Percentiles rank a stretch among this genome's conserved stretches.
These are phyloP conservation scores for Smutsia gigantea DNA, from an alignment of 2,797 vertebrate genomes.

Conservation along the genomic window DNA sequence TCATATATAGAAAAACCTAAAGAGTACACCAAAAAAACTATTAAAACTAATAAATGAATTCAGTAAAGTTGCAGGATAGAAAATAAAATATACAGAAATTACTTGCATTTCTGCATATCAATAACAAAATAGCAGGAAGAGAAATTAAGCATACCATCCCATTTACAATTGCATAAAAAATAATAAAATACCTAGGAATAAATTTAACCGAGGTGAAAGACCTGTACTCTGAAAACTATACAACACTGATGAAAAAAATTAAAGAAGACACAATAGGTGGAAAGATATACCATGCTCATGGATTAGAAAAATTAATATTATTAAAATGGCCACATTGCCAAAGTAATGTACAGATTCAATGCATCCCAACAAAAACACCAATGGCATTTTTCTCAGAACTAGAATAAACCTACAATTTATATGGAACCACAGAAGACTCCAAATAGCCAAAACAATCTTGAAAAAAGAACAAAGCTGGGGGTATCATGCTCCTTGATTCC, in stretches of 20 bases:
- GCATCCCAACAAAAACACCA: background rate
- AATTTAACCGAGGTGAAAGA: background rate
- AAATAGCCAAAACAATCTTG: background rate
- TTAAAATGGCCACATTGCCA: background rate
- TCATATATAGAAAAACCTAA: too few relatives aligned
- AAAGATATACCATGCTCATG: background rate
- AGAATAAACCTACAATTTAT: background rate
- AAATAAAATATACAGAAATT: too few relatives aligned
- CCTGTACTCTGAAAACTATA: background rate
- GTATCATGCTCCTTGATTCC: background rate
- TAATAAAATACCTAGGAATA: background rate
- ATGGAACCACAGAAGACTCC: background rate
- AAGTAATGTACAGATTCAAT: background rate
- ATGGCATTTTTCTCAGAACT: background rate
- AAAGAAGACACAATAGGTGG: background rate
- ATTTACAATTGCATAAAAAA: background rate
- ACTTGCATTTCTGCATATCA: too few relatives aligned
- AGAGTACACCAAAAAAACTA: too few relatives aligned
- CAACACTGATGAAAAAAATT: background rate
- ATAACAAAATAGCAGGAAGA: background rate
- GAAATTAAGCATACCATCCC: background rate
- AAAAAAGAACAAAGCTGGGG: background rate
- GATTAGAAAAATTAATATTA: background rate
- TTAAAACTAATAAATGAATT: too few relatives aligned
- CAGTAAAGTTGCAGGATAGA: too few relatives aligned